Conservation (phyloP, 2,797 vertebrate species). For the Argyrosomus regius region DNA sequence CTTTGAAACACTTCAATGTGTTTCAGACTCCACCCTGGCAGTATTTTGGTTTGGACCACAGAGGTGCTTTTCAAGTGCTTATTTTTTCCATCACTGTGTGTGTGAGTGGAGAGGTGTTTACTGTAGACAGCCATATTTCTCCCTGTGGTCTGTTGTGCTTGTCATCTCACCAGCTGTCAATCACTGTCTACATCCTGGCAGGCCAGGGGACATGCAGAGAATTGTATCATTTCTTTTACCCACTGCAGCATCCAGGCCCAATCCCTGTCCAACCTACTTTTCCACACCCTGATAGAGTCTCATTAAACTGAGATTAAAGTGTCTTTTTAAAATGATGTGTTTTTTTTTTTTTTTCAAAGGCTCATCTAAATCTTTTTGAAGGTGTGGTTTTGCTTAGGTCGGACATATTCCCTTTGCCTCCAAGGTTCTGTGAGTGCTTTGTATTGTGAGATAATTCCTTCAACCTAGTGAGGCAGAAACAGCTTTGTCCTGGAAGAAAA, state of each 20-base stretch:
- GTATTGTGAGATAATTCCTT: slow-evolving; percentile 65
- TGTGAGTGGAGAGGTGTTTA: slow-evolving; percentile 59
- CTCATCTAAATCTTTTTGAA: slow-evolving; percentile 69
- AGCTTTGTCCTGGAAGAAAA: slow-evolving; percentile 44
- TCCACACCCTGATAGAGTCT: slow-evolving; percentile 51
- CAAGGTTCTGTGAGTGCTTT: slow-evolving; percentile 61
- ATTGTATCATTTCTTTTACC: slow-evolving; percentile 55
- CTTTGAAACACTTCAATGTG: slow-evolving; percentile 47
- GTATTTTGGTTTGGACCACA: slow-evolving; percentile 46
- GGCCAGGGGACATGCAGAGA: slow-evolving; percentile 57
- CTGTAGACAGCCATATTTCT: slow-evolving; percentile 50
- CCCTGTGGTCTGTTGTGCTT: slow-evolving; percentile 57
- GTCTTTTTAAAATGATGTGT: slow-evolving; percentile 40
- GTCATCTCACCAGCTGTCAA: slow-evolving; percentile 77
- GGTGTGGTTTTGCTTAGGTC: slow-evolving; percentile 70
- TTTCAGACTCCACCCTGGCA: slow-evolving; percentile 32
- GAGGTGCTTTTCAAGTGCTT: slow-evolving; percentile 56
- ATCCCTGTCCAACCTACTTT: slow-evolving; percentile 54
- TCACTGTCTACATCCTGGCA: slow-evolving; percentile 63
- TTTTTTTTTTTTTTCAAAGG: slow-evolving; percentile 61
- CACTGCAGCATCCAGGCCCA: slow-evolving; percentile 39
- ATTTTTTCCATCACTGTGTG: slow-evolving; percentile 16
- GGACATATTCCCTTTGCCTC: slow-evolving; percentile 62
- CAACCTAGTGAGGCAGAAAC: slow-evolving; percentile 49
- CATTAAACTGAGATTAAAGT: slow-evolving; percentile 52